A percentile compares a stretch with the other conserved stretches of the same genome.
Conservation (phyloP, 1,140 invertebrate genomes). For the Calephelis virginiensis region DNA sequence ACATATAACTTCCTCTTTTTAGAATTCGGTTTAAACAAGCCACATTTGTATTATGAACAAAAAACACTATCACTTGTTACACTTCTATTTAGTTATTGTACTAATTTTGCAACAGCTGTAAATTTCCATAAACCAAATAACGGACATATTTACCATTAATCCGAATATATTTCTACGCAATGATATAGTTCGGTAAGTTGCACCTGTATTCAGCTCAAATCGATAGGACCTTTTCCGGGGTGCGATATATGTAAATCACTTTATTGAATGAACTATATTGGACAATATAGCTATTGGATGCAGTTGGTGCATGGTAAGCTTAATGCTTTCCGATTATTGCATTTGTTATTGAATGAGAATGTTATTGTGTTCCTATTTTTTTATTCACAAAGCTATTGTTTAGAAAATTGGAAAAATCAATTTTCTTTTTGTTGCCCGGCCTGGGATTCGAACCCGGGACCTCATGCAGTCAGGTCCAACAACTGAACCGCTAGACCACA, state of each 20-base stretch:
- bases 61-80: too few species aligned
- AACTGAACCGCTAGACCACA: too few species aligned
- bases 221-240: constrained; percentile 36
- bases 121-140: too few species aligned
- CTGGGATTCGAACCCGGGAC: too few species aligned
- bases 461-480: too few species aligned
- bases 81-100: not conserved
- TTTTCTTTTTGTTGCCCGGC: too few species aligned
- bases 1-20: too few species aligned
- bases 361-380: constrained; percentile 4
- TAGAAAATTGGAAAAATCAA: too few species aligned
- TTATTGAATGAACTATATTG: constrained; percentile 49
- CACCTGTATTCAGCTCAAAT: not conserved
- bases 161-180: not conserved
- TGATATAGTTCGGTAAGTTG: constrained; percentile 2
- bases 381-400: constrained; percentile 9
- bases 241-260: constrained; percentile 56
- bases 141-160: not conserved
- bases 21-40: too few species aligned
- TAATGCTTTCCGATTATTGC: constrained; percentile 48
- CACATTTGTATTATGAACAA: too few species aligned
- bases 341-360: constrained; percentile 50
- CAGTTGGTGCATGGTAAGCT: constrained; percentile 50
- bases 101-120: too few species aligned
- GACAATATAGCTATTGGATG: constrained; percentile 45